phyloP scores from a whole-genome alignment of 2,113 vertebrate species.

The Emydura subglobosa region DNA sequence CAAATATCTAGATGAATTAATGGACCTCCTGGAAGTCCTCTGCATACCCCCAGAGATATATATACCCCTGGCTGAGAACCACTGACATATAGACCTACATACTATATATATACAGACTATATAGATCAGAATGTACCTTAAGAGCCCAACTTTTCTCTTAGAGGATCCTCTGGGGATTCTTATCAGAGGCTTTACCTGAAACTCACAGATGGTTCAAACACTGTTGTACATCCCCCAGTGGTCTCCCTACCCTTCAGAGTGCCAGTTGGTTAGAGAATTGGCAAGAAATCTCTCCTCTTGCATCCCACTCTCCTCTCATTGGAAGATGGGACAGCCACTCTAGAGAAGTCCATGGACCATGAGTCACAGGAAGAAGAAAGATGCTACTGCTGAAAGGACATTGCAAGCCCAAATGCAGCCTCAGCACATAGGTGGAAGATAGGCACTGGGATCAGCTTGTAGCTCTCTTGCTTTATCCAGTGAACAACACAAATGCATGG shows the following conservation, averaged over 20 bases:
- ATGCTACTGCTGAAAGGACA: background rate
- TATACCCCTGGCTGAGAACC: too few relatives aligned
- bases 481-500: background rate
- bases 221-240: background rate
- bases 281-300: background rate
- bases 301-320: background rate
- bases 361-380: background rate
- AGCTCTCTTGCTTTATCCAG: background rate
- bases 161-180: background rate
- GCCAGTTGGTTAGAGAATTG: background rate
- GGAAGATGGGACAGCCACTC: background rate
- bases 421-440: background rate
- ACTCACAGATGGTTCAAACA: background rate
- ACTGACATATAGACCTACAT: background rate
- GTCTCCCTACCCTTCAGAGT: background rate
- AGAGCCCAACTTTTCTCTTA: background rate
- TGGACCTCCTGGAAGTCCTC: too few relatives aligned
- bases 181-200: background rate
- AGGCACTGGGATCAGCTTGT: background rate
- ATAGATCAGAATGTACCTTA: background rate
- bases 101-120: background rate
- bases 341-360: accelerated
- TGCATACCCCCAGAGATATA: too few relatives aligned
- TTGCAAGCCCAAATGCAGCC: background rate
- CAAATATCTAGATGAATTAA: too few relatives aligned